Percentiles rank a stretch among this genome's conserved stretches.
Conservation (phyloP, 1,140 invertebrate species). For the Hyles euphorbiae region DNA sequence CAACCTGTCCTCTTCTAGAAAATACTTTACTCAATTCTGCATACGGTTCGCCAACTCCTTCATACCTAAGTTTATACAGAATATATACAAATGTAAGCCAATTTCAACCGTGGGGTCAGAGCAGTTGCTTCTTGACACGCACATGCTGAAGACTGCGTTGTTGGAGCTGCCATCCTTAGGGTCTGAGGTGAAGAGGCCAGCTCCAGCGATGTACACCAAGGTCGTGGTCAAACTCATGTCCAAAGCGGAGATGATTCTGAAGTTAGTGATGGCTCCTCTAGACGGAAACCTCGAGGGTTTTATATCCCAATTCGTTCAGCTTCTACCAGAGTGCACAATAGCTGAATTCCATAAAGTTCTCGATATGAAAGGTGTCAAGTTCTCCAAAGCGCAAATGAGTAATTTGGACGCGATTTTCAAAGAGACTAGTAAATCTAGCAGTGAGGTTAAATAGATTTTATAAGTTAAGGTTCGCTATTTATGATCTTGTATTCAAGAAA, state of each 20-base stretch:
- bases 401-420: slow-evolving; percentile 48
- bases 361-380: slow-evolving; percentile 93
- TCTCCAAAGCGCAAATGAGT: slow-evolving; percentile 47
- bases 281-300: slow-evolving; percentile 87
- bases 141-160: slow-evolving; percentile 97
- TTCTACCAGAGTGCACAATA: slow-evolving; percentile 92
- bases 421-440: slow-evolving; percentile 34
- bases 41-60: slow-evolving; percentile 97
- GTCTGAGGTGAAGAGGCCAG: slow-evolving; percentile 89
- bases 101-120: slow-evolving; percentile 96
- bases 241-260: slow-evolving; percentile 98
- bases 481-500: too few relatives aligned
- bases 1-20: slow-evolving; percentile 94
- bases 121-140: slow-evolving; percentile 97
- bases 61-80: slow-evolving; percentile 95
- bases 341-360: slow-evolving; percentile 96
- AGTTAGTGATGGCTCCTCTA: slow-evolving; percentile 97
- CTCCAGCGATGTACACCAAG: slow-evolving; percentile 89
- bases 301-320: slow-evolving; percentile 92
- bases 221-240: slow-evolving; percentile 98
- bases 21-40: slow-evolving; percentile 99
- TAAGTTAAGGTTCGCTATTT: not conserved
- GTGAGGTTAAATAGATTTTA: slow-evolving; percentile 14
- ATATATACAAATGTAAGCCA: slow-evolving; percentile 96
- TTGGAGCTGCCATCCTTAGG: slow-evolving; percentile 95